Base-by-base conservation (phyloP, 2,113 vertebrate species). In the Microcebus murinus region DNA sequence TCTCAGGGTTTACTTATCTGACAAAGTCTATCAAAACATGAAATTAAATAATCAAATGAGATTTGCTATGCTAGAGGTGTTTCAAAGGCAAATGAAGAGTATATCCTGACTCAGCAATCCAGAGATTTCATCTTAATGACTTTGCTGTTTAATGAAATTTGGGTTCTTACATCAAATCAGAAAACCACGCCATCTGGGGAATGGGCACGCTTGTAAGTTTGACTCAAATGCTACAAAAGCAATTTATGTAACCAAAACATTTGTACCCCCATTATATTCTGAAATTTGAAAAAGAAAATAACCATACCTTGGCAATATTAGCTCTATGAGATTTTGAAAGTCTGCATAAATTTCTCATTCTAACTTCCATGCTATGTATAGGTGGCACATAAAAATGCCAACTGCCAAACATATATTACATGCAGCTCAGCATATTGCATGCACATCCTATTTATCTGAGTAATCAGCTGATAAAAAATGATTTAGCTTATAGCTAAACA, bases 51-150 rank as follows among this genome's bases (percentile, higher is more conserved):
- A n/a, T 21, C 31, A 83, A 82, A 39, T 70, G 29, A 81, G 68
- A n/a, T 7, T 52, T 74, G 25, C 27, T 63, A 59, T 8, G 6
- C 13, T 59, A 31, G 1, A 91, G 42, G 39, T 74, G 11, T 95
- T 94, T 96, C 34, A 45, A 65, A 92, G 25, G 23, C n/a, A 95
- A 95, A 91, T 65, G 20, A 74, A 77, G 9, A 61, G 2, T 63
- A 48, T 70, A 65, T 71, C 23, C 42, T 80, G 31, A 45, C 18
- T 81, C 50, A 48, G 42, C 34, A 95, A 45, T 57, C 34, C 20
- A 79, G 23, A 45, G 20, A 68, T 87, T 76, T 85, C 63, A 23
- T 96, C 48, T 87, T 52, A 18, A 50, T 80, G 29, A 87, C 12
- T 85, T 86, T 63, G 8, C 39, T 95, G n/a, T 29, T 95, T 86